Conservation (phyloP, 1,140 invertebrate species). For the Idris sp. region DNA sequence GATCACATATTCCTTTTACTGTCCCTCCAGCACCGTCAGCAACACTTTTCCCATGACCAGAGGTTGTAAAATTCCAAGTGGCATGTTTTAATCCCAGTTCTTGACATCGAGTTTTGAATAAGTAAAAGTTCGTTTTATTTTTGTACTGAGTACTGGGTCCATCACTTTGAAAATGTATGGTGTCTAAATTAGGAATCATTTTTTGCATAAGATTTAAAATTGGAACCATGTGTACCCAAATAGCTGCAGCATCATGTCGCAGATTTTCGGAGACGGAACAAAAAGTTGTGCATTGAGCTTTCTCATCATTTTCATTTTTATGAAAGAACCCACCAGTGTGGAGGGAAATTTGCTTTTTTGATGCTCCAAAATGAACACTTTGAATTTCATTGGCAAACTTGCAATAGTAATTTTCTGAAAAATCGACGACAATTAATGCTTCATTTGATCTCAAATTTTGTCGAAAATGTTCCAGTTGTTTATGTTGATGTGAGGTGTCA, state of each 20-base stretch:
- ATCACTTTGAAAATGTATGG: conserved; percentile 20
- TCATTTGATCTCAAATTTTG: conserved; percentile 4
- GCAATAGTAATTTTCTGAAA: conserved; percentile 23
- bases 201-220: conserved; percentile 4
- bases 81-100: conserved; percentile 16
- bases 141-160: too few relatives aligned
- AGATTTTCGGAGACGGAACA: background rate
- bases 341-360: too few relatives aligned
- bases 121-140: too few relatives aligned
- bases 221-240: conserved; percentile 11
- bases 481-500: conserved; percentile 21
- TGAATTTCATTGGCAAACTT: too few relatives aligned
- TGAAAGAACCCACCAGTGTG: conserved; percentile 27
- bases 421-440: conserved; percentile 9
- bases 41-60: too few relatives aligned
- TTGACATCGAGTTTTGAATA: conserved; percentile 23
- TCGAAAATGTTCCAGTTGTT: conserved; percentile 2
- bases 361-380: too few relatives aligned
- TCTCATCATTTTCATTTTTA: background rate
- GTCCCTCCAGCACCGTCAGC: too few relatives aligned
- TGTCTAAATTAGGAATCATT: conserved; percentile 8
- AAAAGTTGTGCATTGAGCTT: conserved; percentile 12
- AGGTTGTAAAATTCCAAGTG: too few relatives aligned
- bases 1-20: conserved; percentile 29
- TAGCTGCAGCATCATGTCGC: conserved; percentile 1